Evolutionary conservation across 2,113 vertebrate genomes (phyloP), one percentile per base, ranked within the genome.

Genomic region (Australoheros scitulus): DNA sequence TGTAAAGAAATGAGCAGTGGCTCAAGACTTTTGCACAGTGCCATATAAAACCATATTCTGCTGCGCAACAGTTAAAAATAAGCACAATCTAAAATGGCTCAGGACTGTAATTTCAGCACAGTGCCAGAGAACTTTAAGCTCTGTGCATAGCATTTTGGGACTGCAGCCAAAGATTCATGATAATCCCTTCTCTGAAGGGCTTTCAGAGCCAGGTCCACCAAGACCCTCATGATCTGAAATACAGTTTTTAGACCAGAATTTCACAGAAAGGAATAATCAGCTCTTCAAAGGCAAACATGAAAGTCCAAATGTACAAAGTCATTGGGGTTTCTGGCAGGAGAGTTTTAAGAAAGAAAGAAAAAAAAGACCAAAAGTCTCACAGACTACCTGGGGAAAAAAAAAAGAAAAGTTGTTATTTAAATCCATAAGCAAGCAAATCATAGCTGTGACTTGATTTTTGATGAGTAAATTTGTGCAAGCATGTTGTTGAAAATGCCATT

Each of bases 221-320:
- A 72, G 29, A 72, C 47, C 6, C 68, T 72, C 47, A 72, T 52
- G 65, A 72, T 55, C 26, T 72, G 26, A 32, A 72, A 72, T 72
- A 55, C 68, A 72, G 26, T 55, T 72, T 55, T 72, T n/a, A 72
- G 68, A 72, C 47, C 68, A 34, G 68, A 55, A 72, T 72, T 70
- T 74, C 29, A 81, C 20, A 82, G 15, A 17, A 43, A 52, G 15
- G 24, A 38, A 80, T 72, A 74, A 75, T 74, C 75, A 24, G 58
- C 5, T 32, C 65, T 84, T 86, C 81, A 84, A 84, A 90, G 64
- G 64, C 36, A 61, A 88, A 86, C 78, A 89, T 77, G 22, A 82
- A 77, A 75, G 79, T 80, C 60, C 32, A 78, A 76, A 72, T 56
- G 65, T 43, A 63, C 36, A 61, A 75, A 84, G 75, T 77, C 34